Base-by-base conservation (phyloP, 2,113 vertebrate species). In the Limanda limanda region DNA sequence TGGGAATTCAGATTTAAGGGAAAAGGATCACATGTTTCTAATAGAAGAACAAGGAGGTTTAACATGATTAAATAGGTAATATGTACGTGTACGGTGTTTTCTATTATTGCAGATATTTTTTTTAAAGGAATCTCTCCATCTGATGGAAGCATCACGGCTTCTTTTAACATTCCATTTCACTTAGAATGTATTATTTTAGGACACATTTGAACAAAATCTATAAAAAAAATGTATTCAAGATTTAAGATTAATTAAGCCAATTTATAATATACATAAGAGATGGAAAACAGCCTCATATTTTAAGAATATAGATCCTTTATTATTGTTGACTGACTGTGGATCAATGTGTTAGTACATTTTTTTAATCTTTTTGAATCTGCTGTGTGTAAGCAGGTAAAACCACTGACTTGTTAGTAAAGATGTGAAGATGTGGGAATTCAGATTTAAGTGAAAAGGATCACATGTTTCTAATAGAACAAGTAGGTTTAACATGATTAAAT, bases 311-410 rank as follows among this genome's bases (percentile, higher is more conserved):
- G n/a, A 12, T 6, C 1, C 2, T 42, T 13, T 54, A 25, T 67
- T 35, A 2, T 45, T 47, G 56, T 45, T 5, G n/a, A n/a, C n/a
- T n/a, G n/a, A n/a, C n/a, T n/a, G n/a, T n/a, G n/a, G n/a, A n/a
- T n/a, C n/a, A n/a, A n/a, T n/a, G n/a, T n/a, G n/a, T n/a, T n/a
- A n/a, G n/a, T n/a, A n/a, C n/a, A 13, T n/a, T 62, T 56, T 56
- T 42, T 31, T 40, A 31, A 54, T 27, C 51, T 48, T 68, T 63
- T 10, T 21, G 27, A 51, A 56, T 64, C 57, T 69, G 21, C 59
- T 54, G 23, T 54, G n/a, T 71, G 31, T 37, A 70, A 78, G 59
- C 64, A 65, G 1, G 25, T 67, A 10, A 78, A 71, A 56, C 18
- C 51, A 51, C 2, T 37, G 35, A 47, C 12, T 47, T 17, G 45